Evolutionary conservation across 1,140 invertebrate species (phyloP).

Genomic region (Drosophila lacertosa): DNA sequence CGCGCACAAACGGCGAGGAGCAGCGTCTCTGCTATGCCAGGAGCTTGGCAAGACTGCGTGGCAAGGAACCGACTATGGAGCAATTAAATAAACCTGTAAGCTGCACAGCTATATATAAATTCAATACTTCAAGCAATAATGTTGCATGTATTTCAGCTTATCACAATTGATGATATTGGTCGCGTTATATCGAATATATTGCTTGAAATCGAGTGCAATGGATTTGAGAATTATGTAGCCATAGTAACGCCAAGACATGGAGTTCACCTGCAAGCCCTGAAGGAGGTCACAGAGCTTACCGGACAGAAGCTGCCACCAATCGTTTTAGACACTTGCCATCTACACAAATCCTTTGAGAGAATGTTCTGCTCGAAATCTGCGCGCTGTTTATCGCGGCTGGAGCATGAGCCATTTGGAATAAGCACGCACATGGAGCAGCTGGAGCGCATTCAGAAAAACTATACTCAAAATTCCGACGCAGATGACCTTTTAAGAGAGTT

Average conservation of each 20-base stretch:
- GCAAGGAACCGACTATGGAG: not conserved
- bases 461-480: slow-evolving; percentile 6
- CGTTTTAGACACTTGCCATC: slow-evolving; percentile 14
- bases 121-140: too few species aligned
- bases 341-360: slow-evolving; percentile 10
- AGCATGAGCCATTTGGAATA: not conserved
- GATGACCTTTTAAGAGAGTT: not conserved
- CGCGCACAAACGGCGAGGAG: slow-evolving; percentile 26
- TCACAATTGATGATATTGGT: slow-evolving; percentile 23
- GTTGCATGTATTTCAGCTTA: slow-evolving; percentile 6
- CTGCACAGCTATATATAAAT: not conserved
- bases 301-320: slow-evolving; percentile 5
- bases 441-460: not conserved
- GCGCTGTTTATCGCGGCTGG: not conserved
- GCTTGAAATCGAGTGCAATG: slow-evolving; percentile 35
- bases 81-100: slow-evolving; percentile 17
- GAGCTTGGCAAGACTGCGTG: slow-evolving; percentile 6
- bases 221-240: slow-evolving; percentile 36
- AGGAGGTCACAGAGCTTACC: slow-evolving; percentile 5
- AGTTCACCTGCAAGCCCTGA: slow-evolving; percentile 5
- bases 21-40: slow-evolving; percentile 36
- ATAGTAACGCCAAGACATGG: slow-evolving; percentile 11
- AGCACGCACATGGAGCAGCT: slow-evolving; percentile 7
- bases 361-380: slow-evolving; percentile 23
- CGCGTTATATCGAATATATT: slow-evolving; percentile 22